Conservation (phyloP, 2,113 vertebrate species). For the Quiscalus mexicanus region DNA sequence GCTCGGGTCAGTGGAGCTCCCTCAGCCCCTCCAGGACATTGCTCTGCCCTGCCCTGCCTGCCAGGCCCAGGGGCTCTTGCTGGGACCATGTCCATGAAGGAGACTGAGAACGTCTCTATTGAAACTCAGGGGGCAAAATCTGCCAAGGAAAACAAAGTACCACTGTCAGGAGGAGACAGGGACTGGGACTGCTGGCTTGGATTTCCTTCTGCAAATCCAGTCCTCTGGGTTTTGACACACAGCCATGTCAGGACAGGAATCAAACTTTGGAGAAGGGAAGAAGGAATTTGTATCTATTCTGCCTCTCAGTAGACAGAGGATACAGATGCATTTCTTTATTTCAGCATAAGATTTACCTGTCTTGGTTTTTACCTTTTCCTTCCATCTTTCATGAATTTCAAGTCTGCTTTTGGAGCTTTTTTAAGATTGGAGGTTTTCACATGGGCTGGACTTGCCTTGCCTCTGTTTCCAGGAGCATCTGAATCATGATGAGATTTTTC, state of each 20-base stretch:
- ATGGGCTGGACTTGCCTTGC: neutral
- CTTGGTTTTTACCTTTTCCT: neutral
- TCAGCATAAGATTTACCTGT: neutral
- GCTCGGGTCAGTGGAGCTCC: neutral
- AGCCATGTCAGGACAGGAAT: neutral
- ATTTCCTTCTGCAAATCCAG: neutral
- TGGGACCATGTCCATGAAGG: constrained; percentile 26
- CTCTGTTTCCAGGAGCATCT: neutral
- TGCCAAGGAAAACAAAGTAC: neutral
- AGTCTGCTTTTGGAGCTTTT: neutral
- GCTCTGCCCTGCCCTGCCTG: neutral
- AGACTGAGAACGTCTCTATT: neutral
- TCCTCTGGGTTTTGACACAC: neutral
- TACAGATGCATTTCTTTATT: neutral
- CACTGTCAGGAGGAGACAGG: neutral
- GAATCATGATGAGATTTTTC: neutral
- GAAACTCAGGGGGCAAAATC: neutral
- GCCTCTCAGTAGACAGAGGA: neutral
- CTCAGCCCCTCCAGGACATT: neutral
- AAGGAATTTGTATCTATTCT: neutral
- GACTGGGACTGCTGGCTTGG: neutral
- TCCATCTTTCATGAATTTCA: neutral
- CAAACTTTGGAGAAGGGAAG: neutral
- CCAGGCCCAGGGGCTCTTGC: neutral
- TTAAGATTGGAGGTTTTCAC: neutral